Conservation (phyloP, 92 coral and sea anemone species). For the Micromussa lordhowensis region DNA sequence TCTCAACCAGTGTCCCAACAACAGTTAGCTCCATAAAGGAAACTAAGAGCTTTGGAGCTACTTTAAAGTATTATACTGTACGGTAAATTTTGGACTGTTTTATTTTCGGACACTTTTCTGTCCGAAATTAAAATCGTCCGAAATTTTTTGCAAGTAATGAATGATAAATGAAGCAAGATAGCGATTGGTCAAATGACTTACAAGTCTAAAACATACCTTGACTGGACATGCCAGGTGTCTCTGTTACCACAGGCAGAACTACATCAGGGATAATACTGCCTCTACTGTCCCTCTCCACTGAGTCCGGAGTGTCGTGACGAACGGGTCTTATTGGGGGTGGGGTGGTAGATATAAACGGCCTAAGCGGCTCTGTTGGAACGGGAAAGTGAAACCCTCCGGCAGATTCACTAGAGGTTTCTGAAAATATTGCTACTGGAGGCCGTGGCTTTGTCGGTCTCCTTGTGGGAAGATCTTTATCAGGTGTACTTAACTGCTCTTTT, state of each 20-base stretch:
- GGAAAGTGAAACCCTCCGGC: constrained; percentile 86
- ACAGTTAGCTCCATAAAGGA: no score
- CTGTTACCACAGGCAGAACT: constrained; percentile 55
- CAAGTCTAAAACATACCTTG: constrained; percentile 59
- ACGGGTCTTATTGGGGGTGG: constrained; percentile 74
- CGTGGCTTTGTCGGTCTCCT: constrained; percentile 39
- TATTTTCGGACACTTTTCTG: no score
- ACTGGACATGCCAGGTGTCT: constrained; percentile 80
- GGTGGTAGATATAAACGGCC: constrained; percentile 75
- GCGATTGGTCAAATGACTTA: no score
- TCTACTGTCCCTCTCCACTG: constrained; percentile 46
- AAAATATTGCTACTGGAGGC: constrained; percentile 60
- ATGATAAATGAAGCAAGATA: no score
- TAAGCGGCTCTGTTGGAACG: constrained; percentile 79
- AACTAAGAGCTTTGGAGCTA: no score
- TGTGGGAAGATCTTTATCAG: constrained; percentile 1
- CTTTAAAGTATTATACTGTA: no score
- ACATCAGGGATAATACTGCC: constrained; percentile 29
- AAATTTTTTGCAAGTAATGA: no score
- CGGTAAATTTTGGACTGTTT: no score
- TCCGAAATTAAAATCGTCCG: no score
- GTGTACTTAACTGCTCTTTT: neutral
- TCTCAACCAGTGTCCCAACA: no score
- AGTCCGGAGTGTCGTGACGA: constrained; percentile 49
- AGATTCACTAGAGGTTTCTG: constrained; percentile 86